phyloP scores from a whole-genome alignment of 1,140 invertebrate species.

The Zophobas atratus region DNA sequence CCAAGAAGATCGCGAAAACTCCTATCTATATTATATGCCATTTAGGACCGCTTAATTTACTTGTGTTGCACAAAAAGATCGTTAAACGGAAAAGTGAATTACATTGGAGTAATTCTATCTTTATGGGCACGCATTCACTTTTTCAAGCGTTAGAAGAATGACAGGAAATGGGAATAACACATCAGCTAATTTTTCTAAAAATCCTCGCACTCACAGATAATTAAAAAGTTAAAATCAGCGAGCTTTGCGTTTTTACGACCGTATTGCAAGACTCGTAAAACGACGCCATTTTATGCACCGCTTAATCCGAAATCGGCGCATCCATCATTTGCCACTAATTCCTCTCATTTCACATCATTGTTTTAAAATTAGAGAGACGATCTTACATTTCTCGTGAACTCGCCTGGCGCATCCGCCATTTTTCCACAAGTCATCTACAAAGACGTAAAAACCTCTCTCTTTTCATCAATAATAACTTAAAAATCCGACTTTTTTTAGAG shows the following conservation, averaged over 20 bases:
- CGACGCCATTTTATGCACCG: too few species aligned
- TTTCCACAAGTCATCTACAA: background rate
- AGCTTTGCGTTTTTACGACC: too few species aligned
- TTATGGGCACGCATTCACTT: conserved; percentile 4
- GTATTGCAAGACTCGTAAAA: too few species aligned
- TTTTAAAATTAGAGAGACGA: too few species aligned
- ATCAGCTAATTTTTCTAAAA: background rate
- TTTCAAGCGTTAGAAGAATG: conserved; percentile 1
- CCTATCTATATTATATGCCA: conserved; percentile 38
- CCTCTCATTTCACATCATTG: too few species aligned
- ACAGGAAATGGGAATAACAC: background rate
- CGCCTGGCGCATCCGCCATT: conserved; percentile 5
- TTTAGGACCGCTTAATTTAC: conserved; percentile 33
- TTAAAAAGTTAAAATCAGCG: too few species aligned
- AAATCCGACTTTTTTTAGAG: too few species aligned
- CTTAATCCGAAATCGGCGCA: too few species aligned
- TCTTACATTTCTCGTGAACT: background rate
- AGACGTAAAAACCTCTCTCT: too few species aligned
- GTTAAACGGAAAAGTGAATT: conserved; percentile 27
- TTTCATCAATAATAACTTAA: too few species aligned
- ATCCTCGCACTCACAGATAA: too few species aligned
- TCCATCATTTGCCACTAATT: too few species aligned
- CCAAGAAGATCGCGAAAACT: conserved; percentile 24
- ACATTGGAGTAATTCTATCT: conserved; percentile 12
- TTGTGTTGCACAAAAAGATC: conserved; percentile 14